These are phyloP conservation scores for Oryzias woworae DNA, from an alignment of 2,113 vertebrate genomes.

Conservation along the genomic window DNA sequence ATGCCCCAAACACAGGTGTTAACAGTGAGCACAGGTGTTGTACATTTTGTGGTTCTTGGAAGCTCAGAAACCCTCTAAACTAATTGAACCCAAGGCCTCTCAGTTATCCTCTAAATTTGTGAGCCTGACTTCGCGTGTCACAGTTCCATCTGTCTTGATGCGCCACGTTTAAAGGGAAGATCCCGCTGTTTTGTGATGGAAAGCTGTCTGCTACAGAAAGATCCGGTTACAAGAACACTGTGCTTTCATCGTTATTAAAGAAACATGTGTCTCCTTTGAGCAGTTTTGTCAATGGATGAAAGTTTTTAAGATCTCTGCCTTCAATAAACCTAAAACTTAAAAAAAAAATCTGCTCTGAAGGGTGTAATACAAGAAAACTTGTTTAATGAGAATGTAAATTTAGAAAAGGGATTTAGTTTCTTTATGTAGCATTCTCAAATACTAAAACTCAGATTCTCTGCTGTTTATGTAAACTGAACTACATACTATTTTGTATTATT, in stretches of 20 bases:
- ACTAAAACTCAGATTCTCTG: slow-evolving; percentile 16
- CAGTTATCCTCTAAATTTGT: slow-evolving; percentile 22
- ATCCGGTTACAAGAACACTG: slow-evolving; percentile 76
- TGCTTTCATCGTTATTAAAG: slow-evolving; percentile 83
- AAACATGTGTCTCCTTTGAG: slow-evolving; percentile 72
- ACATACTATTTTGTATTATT: too few relatives aligned
- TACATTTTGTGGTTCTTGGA: slow-evolving; percentile 20
- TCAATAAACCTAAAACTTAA: slow-evolving; percentile 19
- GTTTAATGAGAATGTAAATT: not conserved
- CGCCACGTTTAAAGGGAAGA: slow-evolving; percentile 71
- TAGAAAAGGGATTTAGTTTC: slow-evolving; percentile 1
- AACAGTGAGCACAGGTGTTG: slow-evolving; percentile 54
- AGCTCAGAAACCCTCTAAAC: not conserved
- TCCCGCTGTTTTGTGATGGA: slow-evolving; percentile 79
- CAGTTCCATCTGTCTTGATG: slow-evolving; percentile 72
- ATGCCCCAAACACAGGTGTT: slow-evolving; percentile 41
- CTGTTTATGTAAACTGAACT: too few relatives aligned
- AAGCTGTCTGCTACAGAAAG: slow-evolving; percentile 75
- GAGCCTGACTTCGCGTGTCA: slow-evolving; percentile 68
- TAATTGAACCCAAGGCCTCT: slow-evolving; percentile 7
- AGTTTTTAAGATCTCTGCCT: slow-evolving; percentile 30
- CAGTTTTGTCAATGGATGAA: slow-evolving; percentile 47
- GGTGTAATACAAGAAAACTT: not conserved
- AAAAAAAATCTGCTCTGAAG: slow-evolving; percentile 10
- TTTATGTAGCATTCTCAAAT: slow-evolving; percentile 10